These are phyloP conservation scores for Zaprionus taronus DNA, from an alignment of 1,140 invertebrate genomes.

Conservation along the genomic window DNA sequence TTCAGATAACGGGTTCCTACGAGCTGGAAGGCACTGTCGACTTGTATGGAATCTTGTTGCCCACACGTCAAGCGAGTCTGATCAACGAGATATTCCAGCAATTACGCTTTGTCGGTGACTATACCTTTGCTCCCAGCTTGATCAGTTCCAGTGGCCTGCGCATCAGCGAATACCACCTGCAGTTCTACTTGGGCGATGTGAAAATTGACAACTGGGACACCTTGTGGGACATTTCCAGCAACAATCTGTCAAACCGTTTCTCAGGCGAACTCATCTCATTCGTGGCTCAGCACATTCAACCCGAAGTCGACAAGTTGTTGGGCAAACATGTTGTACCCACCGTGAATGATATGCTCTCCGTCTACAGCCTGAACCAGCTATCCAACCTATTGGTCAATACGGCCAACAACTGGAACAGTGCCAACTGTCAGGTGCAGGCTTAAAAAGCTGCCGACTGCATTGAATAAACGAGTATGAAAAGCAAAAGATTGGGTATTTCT, in stretches of 20 bases:
- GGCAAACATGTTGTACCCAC: constrained; percentile 35
- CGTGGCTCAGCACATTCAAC: constrained; percentile 49
- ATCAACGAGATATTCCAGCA: constrained; percentile 62
- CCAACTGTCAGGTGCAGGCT: constrained; percentile 25
- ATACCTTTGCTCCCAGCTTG: constrained; percentile 42
- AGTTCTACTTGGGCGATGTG: constrained; percentile 55
- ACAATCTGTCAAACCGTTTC: constrained; percentile 54
- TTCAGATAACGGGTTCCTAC: constrained; percentile 57
- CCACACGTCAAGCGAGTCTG: constrained; percentile 35
- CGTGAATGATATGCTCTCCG: constrained; percentile 43
- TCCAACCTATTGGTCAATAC: constrained; percentile 32
- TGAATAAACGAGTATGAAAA: constrained; percentile 4
- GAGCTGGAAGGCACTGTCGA: constrained; percentile 34
- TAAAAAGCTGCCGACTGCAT: not conserved
- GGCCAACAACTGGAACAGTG: constrained; percentile 29
- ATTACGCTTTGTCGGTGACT: constrained; percentile 62
- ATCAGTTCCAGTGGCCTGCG: constrained; percentile 45
- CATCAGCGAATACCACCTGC: constrained; percentile 48
- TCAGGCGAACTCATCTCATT: constrained; percentile 18
- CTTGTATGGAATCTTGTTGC: constrained; percentile 19
- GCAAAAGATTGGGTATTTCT: constrained; percentile 1
- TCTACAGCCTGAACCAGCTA: constrained; percentile 51
- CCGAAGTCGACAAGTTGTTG: constrained; percentile 27
- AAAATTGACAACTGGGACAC: constrained; percentile 65
- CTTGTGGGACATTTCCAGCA: constrained; percentile 57